Percentiles rank a stretch among this genome's conserved stretches.
Evolutionary conservation across 2,888 invertebrate species (phyloP).

Genomic region (Heliconius charithonia): DNA sequence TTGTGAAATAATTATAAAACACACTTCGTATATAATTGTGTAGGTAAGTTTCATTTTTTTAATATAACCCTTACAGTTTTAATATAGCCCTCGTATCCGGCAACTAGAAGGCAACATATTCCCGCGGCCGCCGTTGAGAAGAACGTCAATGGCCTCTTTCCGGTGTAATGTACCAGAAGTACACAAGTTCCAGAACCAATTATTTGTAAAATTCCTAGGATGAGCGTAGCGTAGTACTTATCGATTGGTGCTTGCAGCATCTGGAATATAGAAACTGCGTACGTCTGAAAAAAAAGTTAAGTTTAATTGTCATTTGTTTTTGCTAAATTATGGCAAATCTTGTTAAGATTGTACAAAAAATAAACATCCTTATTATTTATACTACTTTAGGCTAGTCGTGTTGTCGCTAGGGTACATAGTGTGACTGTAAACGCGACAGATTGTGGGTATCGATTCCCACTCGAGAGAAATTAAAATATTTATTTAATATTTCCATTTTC

Average conservation of each 20-base stretch:
- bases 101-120: constrained; percentile 85
- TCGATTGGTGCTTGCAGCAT: constrained; percentile 89
- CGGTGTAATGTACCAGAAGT: constrained; percentile 87
- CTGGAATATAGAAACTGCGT: constrained; percentile 89
- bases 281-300: constrained; percentile 79
- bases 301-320: not conserved
- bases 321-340: not conserved
- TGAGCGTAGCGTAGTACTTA: constrained; percentile 89
- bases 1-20: too few relatives aligned
- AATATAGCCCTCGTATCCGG: constrained; percentile 80
- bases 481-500: too few relatives aligned
- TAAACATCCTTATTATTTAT: too few relatives aligned
- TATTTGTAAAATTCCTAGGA: constrained; percentile 88
- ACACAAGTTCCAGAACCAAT: constrained; percentile 87
- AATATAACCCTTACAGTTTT: constrained; percentile 48
- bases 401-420: too few relatives aligned
- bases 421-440: too few relatives aligned
- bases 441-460: too few relatives aligned
- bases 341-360: not conserved
- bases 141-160: constrained; percentile 88
- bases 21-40: too few relatives aligned
- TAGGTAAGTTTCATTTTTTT: not conserved
- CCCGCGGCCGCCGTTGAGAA: constrained; percentile 87
- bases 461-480: too few relatives aligned
- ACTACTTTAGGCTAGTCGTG: too few relatives aligned